Evolutionary conservation across 2,113 vertebrate species (phyloP).

Genomic region (Tautogolabrus adspersus): DNA sequence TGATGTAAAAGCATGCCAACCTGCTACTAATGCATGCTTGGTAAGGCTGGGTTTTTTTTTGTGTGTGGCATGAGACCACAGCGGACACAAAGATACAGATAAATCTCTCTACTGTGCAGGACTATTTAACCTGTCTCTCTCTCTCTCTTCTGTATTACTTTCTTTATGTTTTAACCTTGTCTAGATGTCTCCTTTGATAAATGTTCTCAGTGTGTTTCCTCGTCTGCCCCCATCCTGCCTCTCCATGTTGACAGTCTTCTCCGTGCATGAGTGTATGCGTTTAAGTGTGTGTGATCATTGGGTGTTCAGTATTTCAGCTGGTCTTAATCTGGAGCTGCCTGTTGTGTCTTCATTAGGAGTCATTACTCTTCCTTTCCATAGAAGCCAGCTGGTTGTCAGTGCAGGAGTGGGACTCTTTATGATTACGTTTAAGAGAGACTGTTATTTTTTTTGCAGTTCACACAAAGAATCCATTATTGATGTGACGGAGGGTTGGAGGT

Average conservation of each 20-base stretch:
- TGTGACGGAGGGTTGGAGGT: slow-evolving; percentile 50
- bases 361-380: slow-evolving; percentile 46
- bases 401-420: slow-evolving; percentile 37
- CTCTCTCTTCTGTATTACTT: slow-evolving; percentile 1
- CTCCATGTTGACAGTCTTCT: slow-evolving; percentile 46
- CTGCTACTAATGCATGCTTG: slow-evolving; percentile 69
- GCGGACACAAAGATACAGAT: slow-evolving; percentile 50
- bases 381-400: slow-evolving; percentile 30
- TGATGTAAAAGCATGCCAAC: slow-evolving; percentile 74
- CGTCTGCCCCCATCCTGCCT: slow-evolving; percentile 53
- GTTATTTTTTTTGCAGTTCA: slow-evolving; percentile 34
- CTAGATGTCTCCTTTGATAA: slow-evolving; percentile 70
- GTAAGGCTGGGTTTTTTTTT: slow-evolving; percentile 43
- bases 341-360: slow-evolving; percentile 35
- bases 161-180: slow-evolving; percentile 54
- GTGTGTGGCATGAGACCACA: slow-evolving; percentile 26
- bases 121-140: slow-evolving; percentile 11
- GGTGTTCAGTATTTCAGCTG: slow-evolving; percentile 43
- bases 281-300: slow-evolving; percentile 14
- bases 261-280: slow-evolving; percentile 10
- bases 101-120: slow-evolving; percentile 40
- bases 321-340: slow-evolving; percentile 56
- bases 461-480: slow-evolving; percentile 63
- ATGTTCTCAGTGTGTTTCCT: slow-evolving; percentile 62
- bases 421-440: slow-evolving; percentile 41